Evolutionary conservation across 1,140 invertebrate genomes (phyloP).

Genomic region (Sarcophaga bullata): DNA sequence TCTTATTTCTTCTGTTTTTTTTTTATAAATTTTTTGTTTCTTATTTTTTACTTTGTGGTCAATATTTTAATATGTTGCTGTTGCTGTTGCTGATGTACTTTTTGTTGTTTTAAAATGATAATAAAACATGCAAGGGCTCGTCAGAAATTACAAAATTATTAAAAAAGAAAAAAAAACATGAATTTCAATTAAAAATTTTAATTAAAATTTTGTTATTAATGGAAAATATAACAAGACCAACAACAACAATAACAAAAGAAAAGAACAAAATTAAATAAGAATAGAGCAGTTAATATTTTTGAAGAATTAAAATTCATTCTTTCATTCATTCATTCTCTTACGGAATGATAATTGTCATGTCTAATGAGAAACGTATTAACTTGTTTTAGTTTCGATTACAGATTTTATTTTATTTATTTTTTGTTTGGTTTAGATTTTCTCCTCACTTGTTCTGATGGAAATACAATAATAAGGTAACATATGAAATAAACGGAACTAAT

Average conservation of each 20-base stretch:
- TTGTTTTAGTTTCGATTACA: too few species aligned
- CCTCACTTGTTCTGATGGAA: too few species aligned
- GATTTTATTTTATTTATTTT: too few species aligned
- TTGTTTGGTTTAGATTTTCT: too few species aligned
- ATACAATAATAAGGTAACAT: too few species aligned
- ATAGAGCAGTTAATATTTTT: too few species aligned
- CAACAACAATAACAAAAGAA: not conserved
- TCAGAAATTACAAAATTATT: not conserved
- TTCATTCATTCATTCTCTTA: too few species aligned
- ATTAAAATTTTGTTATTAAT: constrained; percentile 33
- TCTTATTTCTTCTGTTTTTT: not conserved
- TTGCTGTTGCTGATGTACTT: not conserved
- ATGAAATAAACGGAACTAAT: too few species aligned
- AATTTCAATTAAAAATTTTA: constrained; percentile 39
- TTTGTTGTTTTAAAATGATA: constrained; percentile 15
- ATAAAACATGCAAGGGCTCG: constrained; percentile 37
- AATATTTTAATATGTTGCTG: not conserved
- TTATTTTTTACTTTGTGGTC: not conserved
- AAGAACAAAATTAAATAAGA: too few species aligned
- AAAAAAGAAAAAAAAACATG: constrained; percentile 35
- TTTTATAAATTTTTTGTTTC: not conserved
- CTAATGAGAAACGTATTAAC: too few species aligned
- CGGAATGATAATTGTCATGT: too few species aligned
- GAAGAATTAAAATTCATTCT: too few species aligned
- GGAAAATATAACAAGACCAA: not conserved